phyloP scores from a whole-genome alignment of 2,113 vertebrate species.

The Ptilorrhoa leucosticta region DNA sequence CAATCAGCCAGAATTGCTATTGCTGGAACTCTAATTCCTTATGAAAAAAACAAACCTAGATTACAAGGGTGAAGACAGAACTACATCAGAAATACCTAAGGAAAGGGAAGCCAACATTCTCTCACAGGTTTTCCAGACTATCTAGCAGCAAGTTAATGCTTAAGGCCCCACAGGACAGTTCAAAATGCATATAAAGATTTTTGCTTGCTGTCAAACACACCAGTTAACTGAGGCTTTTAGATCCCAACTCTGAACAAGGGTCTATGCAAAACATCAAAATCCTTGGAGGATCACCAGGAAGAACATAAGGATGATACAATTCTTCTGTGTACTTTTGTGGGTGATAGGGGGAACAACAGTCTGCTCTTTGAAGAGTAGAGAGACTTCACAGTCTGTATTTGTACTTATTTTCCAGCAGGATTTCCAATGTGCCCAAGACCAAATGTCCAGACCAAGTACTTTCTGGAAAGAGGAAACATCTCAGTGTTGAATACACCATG shows the following conservation, averaged over 20 bases:
- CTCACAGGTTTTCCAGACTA: neutral
- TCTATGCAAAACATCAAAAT: neutral
- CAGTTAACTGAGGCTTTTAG: neutral
- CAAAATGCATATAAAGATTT: neutral
- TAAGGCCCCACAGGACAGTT: neutral
- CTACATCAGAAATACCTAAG: neutral
- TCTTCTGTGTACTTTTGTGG: neutral
- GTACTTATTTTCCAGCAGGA: neutral
- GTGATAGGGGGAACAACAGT: neutral
- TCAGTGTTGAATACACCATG: neutral
- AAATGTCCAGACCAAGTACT: neutral
- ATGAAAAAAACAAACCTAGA: neutral
- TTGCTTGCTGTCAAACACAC: neutral
- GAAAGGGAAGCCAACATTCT: neutral
- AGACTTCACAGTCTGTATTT: neutral
- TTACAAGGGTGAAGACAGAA: neutral
- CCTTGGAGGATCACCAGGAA: constrained; percentile 25
- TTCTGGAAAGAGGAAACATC: neutral
- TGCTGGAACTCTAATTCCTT: neutral
- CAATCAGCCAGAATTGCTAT: neutral
- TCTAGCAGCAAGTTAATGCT: neutral
- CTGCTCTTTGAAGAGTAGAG: neutral
- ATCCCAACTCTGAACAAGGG: neutral
- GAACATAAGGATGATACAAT: constrained; percentile 11
- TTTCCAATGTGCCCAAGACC: neutral